A percentile compares a stretch with the other conserved stretches of the same genome.
These are phyloP conservation scores for Amblyopsis hoosieri DNA, from an alignment of 2,797 vertebrate genomes.

Conservation along the genomic window DNA sequence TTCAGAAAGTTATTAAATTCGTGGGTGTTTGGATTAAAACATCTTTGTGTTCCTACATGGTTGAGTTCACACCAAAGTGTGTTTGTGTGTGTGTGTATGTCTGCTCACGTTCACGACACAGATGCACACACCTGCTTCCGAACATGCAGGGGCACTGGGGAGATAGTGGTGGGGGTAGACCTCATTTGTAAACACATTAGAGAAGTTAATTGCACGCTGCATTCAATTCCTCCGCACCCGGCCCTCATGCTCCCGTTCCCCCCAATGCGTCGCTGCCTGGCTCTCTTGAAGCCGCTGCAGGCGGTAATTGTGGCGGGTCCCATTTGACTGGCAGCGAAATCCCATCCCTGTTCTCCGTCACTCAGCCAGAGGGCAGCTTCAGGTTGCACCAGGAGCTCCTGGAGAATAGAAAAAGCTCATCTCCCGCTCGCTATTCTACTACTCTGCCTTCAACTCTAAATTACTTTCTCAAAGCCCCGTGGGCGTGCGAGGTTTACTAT, in stretches of 20 bases:
- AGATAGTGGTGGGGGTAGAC: slow-evolving; percentile 57
- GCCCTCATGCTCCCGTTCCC: slow-evolving; percentile 64
- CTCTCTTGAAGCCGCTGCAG: slow-evolving; percentile 49
- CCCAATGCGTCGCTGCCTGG: slow-evolving; percentile 47
- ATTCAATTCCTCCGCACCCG: slow-evolving; percentile 48
- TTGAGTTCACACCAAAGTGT: slow-evolving; percentile 13
- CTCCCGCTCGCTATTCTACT: slow-evolving; percentile 32
- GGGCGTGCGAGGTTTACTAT: slow-evolving; percentile 15
- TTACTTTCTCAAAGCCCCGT: slow-evolving; percentile 42
- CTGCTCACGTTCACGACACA: slow-evolving; percentile 5
- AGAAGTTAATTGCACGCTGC: slow-evolving; percentile 72
- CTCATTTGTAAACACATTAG: slow-evolving; percentile 78
- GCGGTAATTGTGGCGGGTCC: slow-evolving; percentile 65
- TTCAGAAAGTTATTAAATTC: slow-evolving; percentile 6
- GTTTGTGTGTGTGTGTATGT: slow-evolving; percentile 13
- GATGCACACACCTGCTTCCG: slow-evolving; percentile 31
- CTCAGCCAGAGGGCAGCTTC: slow-evolving; percentile 34
- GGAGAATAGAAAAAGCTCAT: slow-evolving; percentile 15
- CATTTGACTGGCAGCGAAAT: slow-evolving; percentile 40
- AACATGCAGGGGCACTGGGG: slow-evolving; percentile 38
- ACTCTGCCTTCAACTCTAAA: slow-evolving; percentile 38
- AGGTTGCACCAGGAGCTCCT: slow-evolving; percentile 40
- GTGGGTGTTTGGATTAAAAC: neutral
- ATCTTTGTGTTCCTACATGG: neutral
- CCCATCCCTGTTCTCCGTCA: slow-evolving; percentile 47